phyloP scores from a whole-genome alignment of 2,113 vertebrate genomes.

The Psophia crepitans region DNA sequence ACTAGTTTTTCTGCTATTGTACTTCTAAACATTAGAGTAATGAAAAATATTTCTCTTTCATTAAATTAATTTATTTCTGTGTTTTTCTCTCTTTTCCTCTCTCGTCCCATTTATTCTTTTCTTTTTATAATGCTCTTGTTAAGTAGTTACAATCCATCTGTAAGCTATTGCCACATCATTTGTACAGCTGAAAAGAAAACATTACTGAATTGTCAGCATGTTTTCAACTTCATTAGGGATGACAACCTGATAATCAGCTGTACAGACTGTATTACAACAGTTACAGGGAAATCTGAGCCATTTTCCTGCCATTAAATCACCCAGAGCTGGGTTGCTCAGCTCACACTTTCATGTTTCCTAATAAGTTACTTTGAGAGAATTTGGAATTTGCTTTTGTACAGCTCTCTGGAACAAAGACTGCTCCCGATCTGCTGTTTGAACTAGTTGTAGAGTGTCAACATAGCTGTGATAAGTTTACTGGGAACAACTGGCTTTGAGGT shows the following conservation, averaged over 20 bases:
- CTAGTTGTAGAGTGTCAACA: not conserved
- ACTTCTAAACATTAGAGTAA: not conserved
- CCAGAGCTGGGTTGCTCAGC: not conserved
- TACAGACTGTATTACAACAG: not conserved
- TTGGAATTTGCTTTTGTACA: not conserved
- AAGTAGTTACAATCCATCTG: conserved; percentile 35
- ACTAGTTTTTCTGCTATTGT: not conserved
- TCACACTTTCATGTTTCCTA: not conserved
- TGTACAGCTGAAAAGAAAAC: conserved; percentile 60
- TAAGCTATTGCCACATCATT: conserved; percentile 64
- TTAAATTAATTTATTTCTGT: conserved; percentile 25
- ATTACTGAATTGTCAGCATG: conserved; percentile 50
- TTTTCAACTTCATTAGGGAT: conserved; percentile 71
- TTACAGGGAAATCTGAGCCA: not conserved
- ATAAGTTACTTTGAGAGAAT: not conserved
- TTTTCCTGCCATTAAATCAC: conserved; percentile 29
- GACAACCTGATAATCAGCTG: conserved; percentile 63
- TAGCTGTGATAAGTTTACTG: not conserved
- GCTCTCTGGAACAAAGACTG: not conserved
- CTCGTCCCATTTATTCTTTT: conserved; percentile 38
- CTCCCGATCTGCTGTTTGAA: not conserved
- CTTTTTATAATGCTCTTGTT: conserved; percentile 31
- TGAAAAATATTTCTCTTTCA: not conserved
- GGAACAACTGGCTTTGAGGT: not conserved
- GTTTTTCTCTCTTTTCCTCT: not conserved